Evolutionary conservation across 2,888 invertebrate species (phyloP), one percentile per base, ranked within the genome.

Genomic region (Metacarcinus magister): DNA sequence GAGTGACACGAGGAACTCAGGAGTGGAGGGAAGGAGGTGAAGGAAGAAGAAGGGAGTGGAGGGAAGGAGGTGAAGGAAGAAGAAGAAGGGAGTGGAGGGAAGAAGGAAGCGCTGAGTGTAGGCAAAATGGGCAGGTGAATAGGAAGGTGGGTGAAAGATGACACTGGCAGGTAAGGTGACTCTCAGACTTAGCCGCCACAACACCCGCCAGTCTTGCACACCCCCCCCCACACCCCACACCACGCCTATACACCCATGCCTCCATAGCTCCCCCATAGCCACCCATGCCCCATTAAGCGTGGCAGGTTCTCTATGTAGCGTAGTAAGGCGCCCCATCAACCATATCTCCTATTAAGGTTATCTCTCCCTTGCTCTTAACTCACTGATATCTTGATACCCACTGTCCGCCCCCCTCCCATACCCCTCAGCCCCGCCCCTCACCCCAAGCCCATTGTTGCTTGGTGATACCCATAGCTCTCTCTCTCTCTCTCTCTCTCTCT

Each of bases 101-200:
- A 82, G 82, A 82, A n/a, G 10, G 82, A 82, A n/a, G 32, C 23
- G 91, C n/a, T 91, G 46, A 44, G 91, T 46, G 91, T 44, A 16
- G 48, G 44, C 46, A 91, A 28, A 44, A 44, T 44, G 46, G 91
- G 44, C 48, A 91, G 91, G 48, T 91, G 91, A 46, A 91, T 46
- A 91, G 91, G 92, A 28, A 92, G 48, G 48, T 44, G 92, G 92
- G 32, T 44, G 92, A 54, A 92, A 92, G 48, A 54, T 54, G 54
- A 92, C 92, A 48, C 92, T 32, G n/a, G 46, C 2, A 32, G 92
- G 46, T 92, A 92, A 92, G 54, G n/a, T 92, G 92, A 92, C 92
- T 28, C 92, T n/a, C 92, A 32, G 54, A 48, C 92, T 54, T 32
- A 44, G 28, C 92, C 48, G 43, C 92, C 92, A 92, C 92, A 54